A percentile compares a stretch with the other conserved stretches of the same genome.
Conservation (phyloP, 1,140 invertebrate species). For the Procambarus clarkii region DNA sequence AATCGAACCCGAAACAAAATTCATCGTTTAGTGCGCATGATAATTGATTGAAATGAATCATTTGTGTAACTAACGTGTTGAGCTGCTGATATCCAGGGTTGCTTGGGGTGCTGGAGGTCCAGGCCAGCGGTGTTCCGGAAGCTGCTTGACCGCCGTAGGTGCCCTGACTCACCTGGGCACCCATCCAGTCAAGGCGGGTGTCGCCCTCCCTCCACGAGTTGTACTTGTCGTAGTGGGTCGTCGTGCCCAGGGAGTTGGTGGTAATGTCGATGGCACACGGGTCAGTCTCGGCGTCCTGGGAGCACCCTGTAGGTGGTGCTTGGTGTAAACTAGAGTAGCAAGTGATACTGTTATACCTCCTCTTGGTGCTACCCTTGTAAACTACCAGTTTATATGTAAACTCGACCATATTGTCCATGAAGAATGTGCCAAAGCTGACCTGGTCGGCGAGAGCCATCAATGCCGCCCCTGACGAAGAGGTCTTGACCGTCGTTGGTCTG, state of each 20-base stretch:
- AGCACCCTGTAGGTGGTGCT: slow-evolving; percentile 70
- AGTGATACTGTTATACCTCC: too few relatives aligned
- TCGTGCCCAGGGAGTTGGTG: slow-evolving; percentile 73
- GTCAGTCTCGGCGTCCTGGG: slow-evolving; percentile 53
- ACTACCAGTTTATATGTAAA: too few relatives aligned
- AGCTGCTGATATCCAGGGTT: slow-evolving; percentile 75
- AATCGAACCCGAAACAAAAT: too few relatives aligned
- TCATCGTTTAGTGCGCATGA: too few relatives aligned
- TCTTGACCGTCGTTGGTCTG: slow-evolving; percentile 76
- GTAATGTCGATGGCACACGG: slow-evolving; percentile 76
- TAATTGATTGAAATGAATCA: not conserved
- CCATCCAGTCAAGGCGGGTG: slow-evolving; percentile 77
- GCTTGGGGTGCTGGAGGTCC: slow-evolving; percentile 76
- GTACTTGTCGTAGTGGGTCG: slow-evolving; percentile 75
- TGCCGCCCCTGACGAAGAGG: slow-evolving; percentile 78
- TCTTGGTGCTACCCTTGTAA: too few relatives aligned
- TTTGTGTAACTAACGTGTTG: slow-evolving; percentile 71
- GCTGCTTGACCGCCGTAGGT: slow-evolving; percentile 74
- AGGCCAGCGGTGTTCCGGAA: slow-evolving; percentile 76
- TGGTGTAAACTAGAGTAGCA: too few relatives aligned
- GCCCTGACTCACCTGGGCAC: slow-evolving; percentile 76
- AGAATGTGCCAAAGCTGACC: not conserved
- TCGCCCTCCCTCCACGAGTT: slow-evolving; percentile 76
- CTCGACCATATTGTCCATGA: too few relatives aligned
- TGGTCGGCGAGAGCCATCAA: slow-evolving; percentile 73